Evolutionary conservation across 2,113 vertebrate genomes (phyloP).

Genomic region (Xiphophorus hellerii): DNA sequence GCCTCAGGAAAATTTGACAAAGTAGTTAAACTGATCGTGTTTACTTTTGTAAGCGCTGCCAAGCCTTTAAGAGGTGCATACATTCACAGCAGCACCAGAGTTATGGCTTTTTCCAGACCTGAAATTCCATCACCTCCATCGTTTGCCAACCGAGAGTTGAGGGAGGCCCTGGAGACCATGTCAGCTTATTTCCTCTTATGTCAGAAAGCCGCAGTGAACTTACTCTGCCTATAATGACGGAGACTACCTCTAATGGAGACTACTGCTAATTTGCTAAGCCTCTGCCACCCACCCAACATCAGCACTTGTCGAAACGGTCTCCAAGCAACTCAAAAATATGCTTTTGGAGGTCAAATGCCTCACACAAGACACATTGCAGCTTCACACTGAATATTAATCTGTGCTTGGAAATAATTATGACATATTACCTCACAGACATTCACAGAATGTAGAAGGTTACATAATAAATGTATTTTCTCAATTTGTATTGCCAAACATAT

Average conservation of each 20-base stretch:
- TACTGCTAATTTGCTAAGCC: slow-evolving; percentile 61
- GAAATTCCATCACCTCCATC: slow-evolving; percentile 55
- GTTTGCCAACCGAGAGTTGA: slow-evolving; percentile 54
- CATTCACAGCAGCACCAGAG: slow-evolving; percentile 30
- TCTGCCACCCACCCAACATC: slow-evolving; percentile 28
- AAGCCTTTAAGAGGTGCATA: slow-evolving; percentile 44
- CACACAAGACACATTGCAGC: not conserved
- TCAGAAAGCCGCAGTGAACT: slow-evolving; percentile 42
- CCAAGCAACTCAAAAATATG: slow-evolving; percentile 20
- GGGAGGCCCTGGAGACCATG: slow-evolving; percentile 64
- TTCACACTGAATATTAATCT: not conserved
- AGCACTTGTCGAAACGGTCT: slow-evolving; percentile 34
- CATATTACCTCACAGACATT: not conserved
- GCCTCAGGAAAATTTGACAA: slow-evolving; percentile 56
- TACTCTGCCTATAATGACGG: slow-evolving; percentile 46
- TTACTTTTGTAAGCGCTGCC: slow-evolving; percentile 64
- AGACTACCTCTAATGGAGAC: slow-evolving; percentile 57
- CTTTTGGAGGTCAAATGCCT: not conserved
- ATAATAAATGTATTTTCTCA: not conserved
- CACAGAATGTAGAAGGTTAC: not conserved
- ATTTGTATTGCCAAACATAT: too few species aligned
- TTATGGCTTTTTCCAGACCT: slow-evolving; percentile 66
- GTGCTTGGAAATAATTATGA: not conserved
- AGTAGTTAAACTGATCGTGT: slow-evolving; percentile 63
- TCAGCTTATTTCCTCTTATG: slow-evolving; percentile 69